Percentiles rank a stretch among this genome's conserved stretches.
phyloP scores from a whole-genome alignment of 1,140 invertebrate species.

The Drosophila rufa region DNA sequence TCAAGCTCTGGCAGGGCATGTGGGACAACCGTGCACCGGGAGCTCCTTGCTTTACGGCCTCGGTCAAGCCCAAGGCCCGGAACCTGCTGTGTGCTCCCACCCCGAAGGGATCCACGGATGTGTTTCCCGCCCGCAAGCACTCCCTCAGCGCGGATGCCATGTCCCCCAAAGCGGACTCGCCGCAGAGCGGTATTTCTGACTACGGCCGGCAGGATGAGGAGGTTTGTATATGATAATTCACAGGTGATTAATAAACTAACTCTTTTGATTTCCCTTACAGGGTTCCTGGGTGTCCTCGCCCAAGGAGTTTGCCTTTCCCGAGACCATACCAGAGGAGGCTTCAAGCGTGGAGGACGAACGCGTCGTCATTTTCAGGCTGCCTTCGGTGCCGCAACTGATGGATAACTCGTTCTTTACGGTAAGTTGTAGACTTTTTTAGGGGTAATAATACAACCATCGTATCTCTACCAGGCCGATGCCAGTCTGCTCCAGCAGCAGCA shows the following conservation, averaged over 20 bases:
- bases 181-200: slow-evolving; percentile 77
- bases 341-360: slow-evolving; percentile 96
- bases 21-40: slow-evolving; percentile 98
- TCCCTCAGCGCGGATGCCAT: slow-evolving; percentile 70
- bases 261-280: slow-evolving; percentile 59
- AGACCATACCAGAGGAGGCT: slow-evolving; percentile 96
- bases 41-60: slow-evolving; percentile 95
- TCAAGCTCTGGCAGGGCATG: slow-evolving; percentile 98
- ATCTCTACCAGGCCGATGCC: slow-evolving; percentile 85
- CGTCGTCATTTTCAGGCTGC: slow-evolving; percentile 88
- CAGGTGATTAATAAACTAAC: neutral
- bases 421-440: neutral
- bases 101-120: slow-evolving; percentile 89
- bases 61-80: slow-evolving; percentile 94
- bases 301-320: slow-evolving; percentile 94
- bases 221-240: slow-evolving; percentile 60
- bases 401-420: slow-evolving; percentile 88
- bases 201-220: slow-evolving; percentile 87
- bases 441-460: neutral
- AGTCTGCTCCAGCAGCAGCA: slow-evolving; percentile 87
- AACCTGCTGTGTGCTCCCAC: slow-evolving; percentile 86
- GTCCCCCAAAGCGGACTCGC: slow-evolving; percentile 83
- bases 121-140: slow-evolving; percentile 90
- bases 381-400: slow-evolving; percentile 79
- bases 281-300: slow-evolving; percentile 92